A percentile compares a stretch with the other conserved stretches of the same genome.
These are phyloP conservation scores for Potamarius usumacintae DNA, from an alignment of 2,113 vertebrate species.

Conservation along the genomic window DNA sequence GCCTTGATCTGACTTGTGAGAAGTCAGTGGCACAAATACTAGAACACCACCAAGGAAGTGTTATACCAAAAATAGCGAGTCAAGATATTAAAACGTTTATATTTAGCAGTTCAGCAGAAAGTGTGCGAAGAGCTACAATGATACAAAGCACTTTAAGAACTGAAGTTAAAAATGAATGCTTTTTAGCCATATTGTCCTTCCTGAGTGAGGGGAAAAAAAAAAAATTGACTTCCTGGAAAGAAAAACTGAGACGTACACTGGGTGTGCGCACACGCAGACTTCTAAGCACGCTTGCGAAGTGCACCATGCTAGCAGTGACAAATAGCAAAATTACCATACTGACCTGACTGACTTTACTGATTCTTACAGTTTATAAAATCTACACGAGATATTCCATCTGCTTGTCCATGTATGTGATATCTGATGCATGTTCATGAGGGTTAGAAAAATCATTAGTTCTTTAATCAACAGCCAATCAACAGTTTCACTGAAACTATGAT, in stretches of 20 bases:
- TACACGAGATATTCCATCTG: background rate
- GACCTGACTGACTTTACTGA: background rate
- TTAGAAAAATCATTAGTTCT: background rate
- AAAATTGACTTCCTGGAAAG: background rate
- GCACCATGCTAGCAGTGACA: background rate
- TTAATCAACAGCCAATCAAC: background rate
- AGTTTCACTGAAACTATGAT: background rate
- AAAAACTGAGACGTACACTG: background rate
- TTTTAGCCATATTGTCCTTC: background rate
- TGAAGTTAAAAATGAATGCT: background rate
- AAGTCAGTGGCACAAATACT: background rate
- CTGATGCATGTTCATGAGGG: background rate
- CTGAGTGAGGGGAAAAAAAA: background rate
- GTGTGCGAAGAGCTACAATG: background rate
- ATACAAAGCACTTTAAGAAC: background rate
- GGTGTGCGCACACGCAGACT: background rate
- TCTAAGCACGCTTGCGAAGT: background rate
- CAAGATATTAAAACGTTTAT: too few relatives aligned
- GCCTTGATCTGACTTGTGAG: conserved; percentile 6
- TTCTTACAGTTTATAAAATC: background rate
- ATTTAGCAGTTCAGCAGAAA: background rate
- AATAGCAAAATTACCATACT: background rate
- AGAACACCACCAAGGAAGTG: background rate
- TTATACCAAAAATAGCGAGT: background rate
- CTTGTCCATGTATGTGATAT: background rate